Conservation (phyloP, 2,888 invertebrate species). For the Tineola bisselliella region DNA sequence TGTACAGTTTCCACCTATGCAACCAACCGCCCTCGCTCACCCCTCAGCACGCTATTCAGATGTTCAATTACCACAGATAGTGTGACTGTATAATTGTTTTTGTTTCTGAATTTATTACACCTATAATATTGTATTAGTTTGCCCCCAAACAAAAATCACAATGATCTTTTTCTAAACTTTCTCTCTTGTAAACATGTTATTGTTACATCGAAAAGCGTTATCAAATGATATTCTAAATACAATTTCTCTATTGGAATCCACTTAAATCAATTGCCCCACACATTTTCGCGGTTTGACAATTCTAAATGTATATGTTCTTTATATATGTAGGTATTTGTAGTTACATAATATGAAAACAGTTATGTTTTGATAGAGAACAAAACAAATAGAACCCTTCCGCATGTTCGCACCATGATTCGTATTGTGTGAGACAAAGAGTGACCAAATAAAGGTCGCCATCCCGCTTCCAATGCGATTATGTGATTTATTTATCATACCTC, state of each 20-base stretch:
- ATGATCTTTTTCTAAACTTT: too few species aligned
- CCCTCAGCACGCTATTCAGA: not conserved
- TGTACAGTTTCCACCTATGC: slow-evolving; percentile 6
- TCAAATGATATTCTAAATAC: too few species aligned
- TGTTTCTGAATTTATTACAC: not conserved
- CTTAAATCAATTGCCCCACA: too few species aligned
- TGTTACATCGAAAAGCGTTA: too few species aligned
- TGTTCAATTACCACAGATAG: not conserved
- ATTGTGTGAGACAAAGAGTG: not conserved
- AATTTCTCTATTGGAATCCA: too few species aligned
- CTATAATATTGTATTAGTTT: too few species aligned
- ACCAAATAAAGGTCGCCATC: slow-evolving; percentile 19
- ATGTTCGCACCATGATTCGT: not conserved
- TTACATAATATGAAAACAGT: not conserved
- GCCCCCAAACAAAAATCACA: too few species aligned
- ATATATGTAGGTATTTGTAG: not conserved
- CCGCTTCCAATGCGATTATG: slow-evolving; percentile 42
- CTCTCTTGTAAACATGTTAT: too few species aligned
- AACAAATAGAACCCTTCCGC: slow-evolving; percentile 2
- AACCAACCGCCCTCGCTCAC: not conserved
- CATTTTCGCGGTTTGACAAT: too few species aligned
- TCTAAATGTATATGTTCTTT: too few species aligned
- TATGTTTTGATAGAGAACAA: not conserved
- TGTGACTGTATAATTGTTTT: not conserved
- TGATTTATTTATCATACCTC: slow-evolving; percentile 47